Base-by-base conservation (phyloP, 2,113 vertebrate genomes). In the Archocentrus centrarchus region DNA sequence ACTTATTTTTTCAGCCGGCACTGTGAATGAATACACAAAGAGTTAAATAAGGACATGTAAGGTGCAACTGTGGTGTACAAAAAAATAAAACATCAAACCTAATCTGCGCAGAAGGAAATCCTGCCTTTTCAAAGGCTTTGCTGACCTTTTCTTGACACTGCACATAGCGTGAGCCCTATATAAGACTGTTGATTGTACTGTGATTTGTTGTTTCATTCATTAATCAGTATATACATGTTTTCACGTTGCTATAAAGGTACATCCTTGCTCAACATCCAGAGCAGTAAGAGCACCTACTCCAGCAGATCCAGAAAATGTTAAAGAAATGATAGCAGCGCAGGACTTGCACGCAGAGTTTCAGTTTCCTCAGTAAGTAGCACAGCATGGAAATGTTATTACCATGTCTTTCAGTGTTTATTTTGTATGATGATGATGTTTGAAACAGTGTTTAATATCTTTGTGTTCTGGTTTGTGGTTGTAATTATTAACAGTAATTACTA, bases 241-340 rank as follows among this genome's bases (percentile, higher is more conserved):
- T 50, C 11, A 50, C 11, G 0, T 84, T 73, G 15, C 47, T 68
- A 59, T 82, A 35, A 15, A 79, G 39, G 76, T 17, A 61, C 41
- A 47, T 59, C 37, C 55, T 84, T 79, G 75, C 11, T 73, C 75
- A 59, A 59, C 76, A 66, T 75, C 81, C 79, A 55, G 73, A 86
- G 82, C 82, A 91, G 91, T 83, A 78, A 83, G 93, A 90, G 89
- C 75, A 89, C 82, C 96, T 96, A 95, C 88, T 96, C 93, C 93
- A 93, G 88, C 96, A 94, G 95, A 93, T 96, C 93, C 97, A 96
- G 96, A 99, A 98, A 97, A 99, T 98, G 98, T 98, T 98, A 97
- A 97, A 98, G 98, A 98, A 98, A 99, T 99, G 98, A 97, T 99
- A 98, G 98, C 98, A 97, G 97, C 97, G 96, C 97, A 97, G 97